A percentile compares a stretch with the other conserved stretches of the same genome.
Evolutionary conservation across 2,113 vertebrate genomes (phyloP).

Genomic region (Pheucticus melanocephalus): DNA sequence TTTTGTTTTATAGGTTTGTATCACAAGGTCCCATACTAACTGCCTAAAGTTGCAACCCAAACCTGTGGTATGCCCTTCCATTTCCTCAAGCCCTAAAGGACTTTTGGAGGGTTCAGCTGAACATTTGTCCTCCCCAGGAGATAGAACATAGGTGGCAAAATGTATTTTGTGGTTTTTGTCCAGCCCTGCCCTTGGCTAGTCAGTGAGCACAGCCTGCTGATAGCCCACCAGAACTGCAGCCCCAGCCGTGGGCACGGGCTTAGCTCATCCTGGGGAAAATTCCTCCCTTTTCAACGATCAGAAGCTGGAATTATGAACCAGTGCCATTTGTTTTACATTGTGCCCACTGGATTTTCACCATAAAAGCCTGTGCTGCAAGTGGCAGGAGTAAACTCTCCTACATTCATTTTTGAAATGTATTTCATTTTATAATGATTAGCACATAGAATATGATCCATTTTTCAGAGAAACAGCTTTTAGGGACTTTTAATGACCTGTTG

Average conservation of each 20-base stretch:
- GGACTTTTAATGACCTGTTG: background rate
- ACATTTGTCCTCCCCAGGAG: background rate
- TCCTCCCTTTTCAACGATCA: background rate
- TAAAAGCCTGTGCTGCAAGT: background rate
- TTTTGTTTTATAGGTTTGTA: background rate
- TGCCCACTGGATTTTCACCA: background rate
- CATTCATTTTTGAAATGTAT: background rate
- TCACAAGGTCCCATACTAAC: background rate
- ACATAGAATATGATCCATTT: background rate
- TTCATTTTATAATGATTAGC: background rate
- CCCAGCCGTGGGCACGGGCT: rapidly evolving
- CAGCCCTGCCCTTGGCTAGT: background rate
- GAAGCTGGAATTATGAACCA: background rate
- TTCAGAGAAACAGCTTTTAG: background rate
- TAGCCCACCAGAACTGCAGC: background rate
- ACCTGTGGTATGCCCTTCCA: rapidly evolving
- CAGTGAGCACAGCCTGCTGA: background rate
- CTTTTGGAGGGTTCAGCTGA: background rate
- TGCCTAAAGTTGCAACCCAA: background rate
- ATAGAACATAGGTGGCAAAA: rapidly evolving
- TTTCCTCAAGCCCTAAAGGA: background rate
- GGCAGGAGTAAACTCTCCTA: background rate
- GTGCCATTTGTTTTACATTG: rapidly evolving
- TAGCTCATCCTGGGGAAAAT: rapidly evolving
- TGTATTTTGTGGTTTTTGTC: background rate